Conservation (phyloP, 2,797 vertebrate species). For the Channallabes apus region DNA sequence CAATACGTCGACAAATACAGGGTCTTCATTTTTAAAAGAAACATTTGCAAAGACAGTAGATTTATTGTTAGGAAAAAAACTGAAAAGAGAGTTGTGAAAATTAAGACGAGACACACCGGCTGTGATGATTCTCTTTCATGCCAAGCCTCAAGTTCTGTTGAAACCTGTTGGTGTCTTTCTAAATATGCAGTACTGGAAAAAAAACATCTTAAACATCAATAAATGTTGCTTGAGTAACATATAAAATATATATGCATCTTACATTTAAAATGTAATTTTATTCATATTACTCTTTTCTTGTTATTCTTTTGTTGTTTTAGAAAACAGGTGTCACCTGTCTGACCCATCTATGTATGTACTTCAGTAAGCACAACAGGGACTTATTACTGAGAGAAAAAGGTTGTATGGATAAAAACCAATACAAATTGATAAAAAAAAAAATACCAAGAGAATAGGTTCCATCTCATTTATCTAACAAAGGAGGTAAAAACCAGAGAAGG, state of each 20-base stretch:
- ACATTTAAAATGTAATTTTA: neutral
- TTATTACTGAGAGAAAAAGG: slow-evolving; percentile 52
- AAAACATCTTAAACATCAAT: neutral
- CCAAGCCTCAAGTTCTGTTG: neutral
- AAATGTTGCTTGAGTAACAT: neutral
- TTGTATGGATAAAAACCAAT: slow-evolving; percentile 55
- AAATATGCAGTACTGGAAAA: neutral
- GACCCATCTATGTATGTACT: slow-evolving; percentile 17
- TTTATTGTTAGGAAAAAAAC: neutral
- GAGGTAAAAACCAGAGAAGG: slow-evolving; percentile 44
- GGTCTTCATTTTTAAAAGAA: neutral
- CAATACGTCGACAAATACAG: neutral
- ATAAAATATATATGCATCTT: neutral
- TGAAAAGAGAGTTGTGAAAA: neutral
- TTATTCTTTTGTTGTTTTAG: neutral
- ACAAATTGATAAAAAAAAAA: slow-evolving; percentile 60
- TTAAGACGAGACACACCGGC: neutral
- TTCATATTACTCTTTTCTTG: neutral
- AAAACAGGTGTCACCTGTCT: neutral
- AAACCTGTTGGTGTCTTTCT: neutral
- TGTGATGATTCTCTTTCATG: neutral
- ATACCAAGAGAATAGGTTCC: slow-evolving; percentile 57
- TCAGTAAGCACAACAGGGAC: slow-evolving; percentile 34
- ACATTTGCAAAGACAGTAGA: neutral
- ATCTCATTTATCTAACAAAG: slow-evolving; percentile 59